Evolutionary conservation across 2,888 invertebrate species (phyloP).

Genomic region (Podabrus alpinus): DNA sequence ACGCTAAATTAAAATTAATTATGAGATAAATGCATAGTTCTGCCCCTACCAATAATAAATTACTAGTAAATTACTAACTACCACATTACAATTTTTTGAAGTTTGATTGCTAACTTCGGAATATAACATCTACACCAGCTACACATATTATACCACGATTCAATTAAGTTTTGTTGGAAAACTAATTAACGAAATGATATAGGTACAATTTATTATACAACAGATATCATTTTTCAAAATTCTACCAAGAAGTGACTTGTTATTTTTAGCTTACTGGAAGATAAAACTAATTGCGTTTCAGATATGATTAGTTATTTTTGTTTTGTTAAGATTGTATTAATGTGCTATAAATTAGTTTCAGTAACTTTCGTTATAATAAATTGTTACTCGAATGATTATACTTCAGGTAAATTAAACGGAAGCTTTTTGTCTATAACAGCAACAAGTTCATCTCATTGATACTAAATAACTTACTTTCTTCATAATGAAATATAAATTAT

Average conservation of each 20-base stretch:
- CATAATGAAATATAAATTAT: neutral
- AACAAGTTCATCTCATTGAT: neutral
- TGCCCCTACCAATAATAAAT: neutral
- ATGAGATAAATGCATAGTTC: neutral
- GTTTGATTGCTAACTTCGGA: neutral
- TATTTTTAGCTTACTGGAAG: conserved; percentile 7
- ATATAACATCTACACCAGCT: neutral
- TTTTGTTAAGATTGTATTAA: neutral
- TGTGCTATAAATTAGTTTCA: neutral
- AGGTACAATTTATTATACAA: conserved; percentile 10
- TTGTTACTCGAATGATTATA: neutral
- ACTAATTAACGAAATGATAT: conserved; percentile 3
- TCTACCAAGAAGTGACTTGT: conserved; percentile 8
- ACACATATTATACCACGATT: neutral
- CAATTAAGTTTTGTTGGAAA: neutral
- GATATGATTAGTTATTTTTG: neutral
- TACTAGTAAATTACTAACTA: neutral
- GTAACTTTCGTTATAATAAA: neutral
- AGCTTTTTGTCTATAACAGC: neutral
- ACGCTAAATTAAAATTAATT: neutral
- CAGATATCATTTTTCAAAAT: conserved; percentile 12
- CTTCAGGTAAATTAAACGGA: neutral
- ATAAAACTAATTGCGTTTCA: conserved; percentile 10
- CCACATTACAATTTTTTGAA: neutral
- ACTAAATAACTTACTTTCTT: neutral